Evolutionary conservation across 2,113 vertebrate species (phyloP).

Genomic region (Polypterus senegalus): DNA sequence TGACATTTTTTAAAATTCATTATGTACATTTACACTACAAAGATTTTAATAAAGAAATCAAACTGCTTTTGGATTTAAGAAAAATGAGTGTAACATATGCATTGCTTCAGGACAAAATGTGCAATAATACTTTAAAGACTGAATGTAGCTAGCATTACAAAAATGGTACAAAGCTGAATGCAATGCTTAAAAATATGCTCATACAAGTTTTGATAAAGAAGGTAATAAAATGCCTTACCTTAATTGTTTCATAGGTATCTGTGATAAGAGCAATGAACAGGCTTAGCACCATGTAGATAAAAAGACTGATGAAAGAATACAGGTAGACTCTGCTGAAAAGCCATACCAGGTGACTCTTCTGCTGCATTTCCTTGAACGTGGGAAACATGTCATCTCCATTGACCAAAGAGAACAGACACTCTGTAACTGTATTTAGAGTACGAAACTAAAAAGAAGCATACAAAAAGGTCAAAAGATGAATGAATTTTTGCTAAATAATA

Average conservation of each 20-base stretch:
- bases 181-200: too few species aligned
- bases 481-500: too few species aligned
- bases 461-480: neutral
- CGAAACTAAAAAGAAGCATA: conserved; percentile 56
- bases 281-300: conserved; percentile 92
- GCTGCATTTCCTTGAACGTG: conserved; percentile 75
- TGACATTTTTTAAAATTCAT: too few species aligned
- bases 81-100: too few species aligned
- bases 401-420: conserved; percentile 85
- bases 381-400: conserved; percentile 89
- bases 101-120: too few species aligned
- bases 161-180: too few species aligned
- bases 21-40: too few species aligned
- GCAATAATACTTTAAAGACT: too few species aligned
- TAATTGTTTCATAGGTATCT: conserved; percentile 86
- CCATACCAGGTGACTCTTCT: conserved; percentile 79
- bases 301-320: conserved; percentile 85
- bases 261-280: conserved; percentile 90
- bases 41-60: too few species aligned
- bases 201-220: too few species aligned
- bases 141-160: too few species aligned
- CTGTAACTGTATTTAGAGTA: conserved; percentile 71
- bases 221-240: conserved; percentile 47
- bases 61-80: too few species aligned
- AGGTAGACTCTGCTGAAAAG: conserved; percentile 83